Conservation (phyloP, 2,888 invertebrate genomes). For the Agrotis exclamationis region DNA sequence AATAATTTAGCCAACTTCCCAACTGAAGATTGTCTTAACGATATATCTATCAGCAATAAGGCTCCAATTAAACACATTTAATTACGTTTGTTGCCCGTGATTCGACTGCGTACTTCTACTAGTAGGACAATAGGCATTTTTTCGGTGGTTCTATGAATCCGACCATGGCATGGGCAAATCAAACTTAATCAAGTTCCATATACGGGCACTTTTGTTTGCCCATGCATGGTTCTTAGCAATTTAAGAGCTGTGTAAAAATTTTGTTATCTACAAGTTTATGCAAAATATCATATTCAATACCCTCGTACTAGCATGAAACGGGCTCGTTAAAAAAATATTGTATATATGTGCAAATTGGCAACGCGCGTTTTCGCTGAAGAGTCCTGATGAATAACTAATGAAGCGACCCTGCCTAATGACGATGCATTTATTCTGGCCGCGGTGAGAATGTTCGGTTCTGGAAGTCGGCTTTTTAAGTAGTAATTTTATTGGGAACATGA, state of each 20-base stretch:
- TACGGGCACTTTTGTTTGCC: no score
- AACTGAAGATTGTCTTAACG: not conserved
- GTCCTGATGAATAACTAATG: slow-evolving; percentile 77
- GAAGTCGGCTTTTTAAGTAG: slow-evolving; percentile 50
- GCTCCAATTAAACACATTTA: not conserved
- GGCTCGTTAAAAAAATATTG: slow-evolving; percentile 70
- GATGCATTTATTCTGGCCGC: slow-evolving; percentile 66
- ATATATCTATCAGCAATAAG: not conserved
- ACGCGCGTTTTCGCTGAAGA: slow-evolving; percentile 66
- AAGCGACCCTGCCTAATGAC: slow-evolving; percentile 67
- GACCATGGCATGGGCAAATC: no score
- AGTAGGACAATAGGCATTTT: no score
- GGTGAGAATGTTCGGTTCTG: slow-evolving; percentile 52
- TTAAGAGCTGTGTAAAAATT: not conserved
- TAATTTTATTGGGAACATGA: slow-evolving; percentile 45
- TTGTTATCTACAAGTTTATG: not conserved
- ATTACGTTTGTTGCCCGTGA: no score
- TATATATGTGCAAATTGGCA: slow-evolving; percentile 70
- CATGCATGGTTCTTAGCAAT: not conserved
- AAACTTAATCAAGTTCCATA: no score
- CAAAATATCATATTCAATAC: slow-evolving; percentile 47
- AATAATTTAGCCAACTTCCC: not conserved
- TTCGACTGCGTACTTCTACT: no score
- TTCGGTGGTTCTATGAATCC: no score
- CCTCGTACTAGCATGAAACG: slow-evolving; percentile 54